Percentiles rank a stretch among this genome's conserved stretches.
Evolutionary conservation across 1,140 invertebrate genomes (phyloP).

Genomic region (Lamellibrachia luymesi): DNA sequence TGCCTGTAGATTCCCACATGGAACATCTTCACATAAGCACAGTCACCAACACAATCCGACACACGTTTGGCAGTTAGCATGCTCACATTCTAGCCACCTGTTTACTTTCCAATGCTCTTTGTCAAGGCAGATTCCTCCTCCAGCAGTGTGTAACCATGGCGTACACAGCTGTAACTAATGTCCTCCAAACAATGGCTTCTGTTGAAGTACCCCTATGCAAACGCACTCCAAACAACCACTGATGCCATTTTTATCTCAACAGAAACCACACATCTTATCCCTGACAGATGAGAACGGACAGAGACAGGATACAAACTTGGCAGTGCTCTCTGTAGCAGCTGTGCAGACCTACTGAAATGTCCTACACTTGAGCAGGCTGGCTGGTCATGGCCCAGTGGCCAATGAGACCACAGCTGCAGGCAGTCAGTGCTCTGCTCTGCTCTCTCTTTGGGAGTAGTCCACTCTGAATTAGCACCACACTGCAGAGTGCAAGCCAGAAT

Average conservation of each 20-base stretch:
- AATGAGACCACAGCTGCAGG: neutral
- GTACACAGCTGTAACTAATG: neutral
- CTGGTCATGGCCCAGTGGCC: neutral
- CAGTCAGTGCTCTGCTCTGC: neutral
- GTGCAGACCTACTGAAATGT: neutral
- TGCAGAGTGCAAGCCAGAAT: constrained; percentile 8
- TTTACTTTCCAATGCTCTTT: neutral
- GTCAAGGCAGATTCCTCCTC: neutral
- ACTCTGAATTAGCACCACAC: constrained; percentile 13
- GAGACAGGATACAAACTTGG: neutral
- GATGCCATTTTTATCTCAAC: neutral
- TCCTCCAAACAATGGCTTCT: neutral
- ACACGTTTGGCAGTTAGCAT: neutral
- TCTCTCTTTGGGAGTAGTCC: neutral
- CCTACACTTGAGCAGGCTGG: neutral
- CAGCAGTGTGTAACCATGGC: neutral
- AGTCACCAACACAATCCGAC: neutral
- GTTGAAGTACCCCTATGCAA: neutral
- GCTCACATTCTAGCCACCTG: neutral
- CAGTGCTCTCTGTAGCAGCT: neutral
- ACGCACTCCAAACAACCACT: neutral
- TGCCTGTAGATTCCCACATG: neutral
- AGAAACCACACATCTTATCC: neutral
- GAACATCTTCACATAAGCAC: neutral
- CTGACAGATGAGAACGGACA: neutral